Conservation (phyloP, 2,888 invertebrate species). For the Byasa hedistus region DNA sequence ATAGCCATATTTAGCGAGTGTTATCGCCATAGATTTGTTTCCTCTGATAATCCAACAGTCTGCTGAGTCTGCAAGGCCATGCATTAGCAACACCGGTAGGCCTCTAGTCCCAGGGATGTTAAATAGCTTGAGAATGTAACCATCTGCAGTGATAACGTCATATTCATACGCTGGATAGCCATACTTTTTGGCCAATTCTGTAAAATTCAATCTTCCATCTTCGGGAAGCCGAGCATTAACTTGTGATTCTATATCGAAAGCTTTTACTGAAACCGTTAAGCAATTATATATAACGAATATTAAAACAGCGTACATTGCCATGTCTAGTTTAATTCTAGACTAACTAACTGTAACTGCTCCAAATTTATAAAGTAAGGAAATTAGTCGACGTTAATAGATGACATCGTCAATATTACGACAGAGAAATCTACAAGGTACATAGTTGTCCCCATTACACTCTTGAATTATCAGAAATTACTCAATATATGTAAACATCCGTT, state of each 20-base stretch:
- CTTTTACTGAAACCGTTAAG: not conserved
- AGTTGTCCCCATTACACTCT: not conserved
- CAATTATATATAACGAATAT: not conserved
- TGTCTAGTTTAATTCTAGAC: not conserved
- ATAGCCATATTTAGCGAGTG: slow-evolving; percentile 75
- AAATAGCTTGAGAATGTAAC: slow-evolving; percentile 41
- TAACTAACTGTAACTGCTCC: not conserved
- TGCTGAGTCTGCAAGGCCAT: slow-evolving; percentile 55
- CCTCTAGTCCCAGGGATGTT: slow-evolving; percentile 39
- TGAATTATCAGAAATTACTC: not conserved
- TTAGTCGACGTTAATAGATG: not conserved
- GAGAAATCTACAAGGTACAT: not conserved
- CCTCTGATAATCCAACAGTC: slow-evolving; percentile 59
- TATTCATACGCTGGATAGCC: slow-evolving; percentile 33
- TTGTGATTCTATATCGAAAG: not conserved
- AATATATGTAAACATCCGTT: too few species aligned
- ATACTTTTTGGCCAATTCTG: slow-evolving; percentile 35
- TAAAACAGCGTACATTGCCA: slow-evolving; percentile 6
- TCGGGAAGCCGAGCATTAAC: slow-evolving; percentile 18
- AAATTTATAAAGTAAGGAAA: not conserved
- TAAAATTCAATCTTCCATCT: slow-evolving; percentile 32
- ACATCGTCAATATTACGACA: not conserved
- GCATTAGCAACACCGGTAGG: slow-evolving; percentile 55
- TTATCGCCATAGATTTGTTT: slow-evolving; percentile 49
- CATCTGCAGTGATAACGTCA: slow-evolving; percentile 40